A percentile compares a stretch with the other conserved stretches of the same genome.
Evolutionary conservation across 2,797 vertebrate genomes (phyloP).

Genomic region (Platyrinchus mystaceus): DNA sequence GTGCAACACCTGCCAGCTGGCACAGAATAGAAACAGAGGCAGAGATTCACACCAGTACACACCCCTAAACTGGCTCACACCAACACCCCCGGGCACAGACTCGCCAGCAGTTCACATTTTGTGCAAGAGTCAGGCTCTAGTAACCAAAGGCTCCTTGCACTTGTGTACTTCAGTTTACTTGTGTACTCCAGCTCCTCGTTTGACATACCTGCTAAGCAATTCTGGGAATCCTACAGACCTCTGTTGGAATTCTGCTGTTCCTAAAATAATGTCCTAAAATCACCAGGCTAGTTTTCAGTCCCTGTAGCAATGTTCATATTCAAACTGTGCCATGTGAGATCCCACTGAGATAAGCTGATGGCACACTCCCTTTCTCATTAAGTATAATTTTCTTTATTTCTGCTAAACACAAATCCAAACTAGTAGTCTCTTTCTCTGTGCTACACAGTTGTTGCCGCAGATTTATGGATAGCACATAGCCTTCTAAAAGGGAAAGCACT

Average conservation of each 20-base stretch:
- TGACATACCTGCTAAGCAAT: not conserved
- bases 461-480: not conserved
- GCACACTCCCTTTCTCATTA: not conserved
- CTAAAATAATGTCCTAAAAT: not conserved
- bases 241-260: not conserved
- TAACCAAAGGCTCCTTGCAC: not conserved
- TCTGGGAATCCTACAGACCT: not conserved
- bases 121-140: not conserved
- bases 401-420: not conserved
- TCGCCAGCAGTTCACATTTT: not conserved
- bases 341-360: not conserved
- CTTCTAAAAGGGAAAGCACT: not conserved
- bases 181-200: not conserved
- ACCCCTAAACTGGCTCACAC: not conserved
- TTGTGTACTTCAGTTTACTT: not conserved
- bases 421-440: not conserved
- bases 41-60: not conserved
- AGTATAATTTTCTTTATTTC: not conserved
- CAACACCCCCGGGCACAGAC: not conserved
- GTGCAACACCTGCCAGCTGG: not conserved
- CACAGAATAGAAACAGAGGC: not conserved
- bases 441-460: not conserved
- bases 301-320: not conserved
- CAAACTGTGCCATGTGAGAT: not conserved
- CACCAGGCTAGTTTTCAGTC: not conserved